phyloP scores from a whole-genome alignment of 2,888 invertebrate genomes.

The Mantis religiosa region DNA sequence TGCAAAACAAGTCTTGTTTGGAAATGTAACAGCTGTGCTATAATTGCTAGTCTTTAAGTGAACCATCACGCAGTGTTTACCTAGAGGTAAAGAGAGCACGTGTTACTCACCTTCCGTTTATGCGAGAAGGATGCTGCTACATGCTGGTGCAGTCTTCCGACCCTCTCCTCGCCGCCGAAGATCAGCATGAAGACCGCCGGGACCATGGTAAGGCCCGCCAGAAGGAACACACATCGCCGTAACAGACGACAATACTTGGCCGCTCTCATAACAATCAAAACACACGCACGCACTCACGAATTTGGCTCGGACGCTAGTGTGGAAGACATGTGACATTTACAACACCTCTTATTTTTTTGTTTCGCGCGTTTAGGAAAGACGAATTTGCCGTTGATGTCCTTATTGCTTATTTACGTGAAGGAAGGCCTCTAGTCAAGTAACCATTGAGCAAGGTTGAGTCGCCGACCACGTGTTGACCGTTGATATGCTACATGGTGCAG shows the following conservation, averaged over 20 bases:
- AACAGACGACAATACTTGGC: conserved; percentile 5
- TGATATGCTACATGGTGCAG: neutral
- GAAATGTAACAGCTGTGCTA: too few species aligned
- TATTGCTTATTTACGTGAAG: neutral
- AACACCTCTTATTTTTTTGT: too few species aligned
- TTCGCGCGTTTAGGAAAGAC: neutral
- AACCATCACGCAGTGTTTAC: too few species aligned
- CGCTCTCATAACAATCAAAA: neutral
- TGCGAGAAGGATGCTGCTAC: neutral
- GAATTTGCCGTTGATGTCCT: neutral
- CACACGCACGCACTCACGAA: neutral
- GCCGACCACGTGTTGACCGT: neutral
- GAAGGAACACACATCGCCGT: conserved; percentile 11
- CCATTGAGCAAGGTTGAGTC: conserved; percentile 11
- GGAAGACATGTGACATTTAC: neutral
- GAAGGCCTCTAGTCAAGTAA: conserved; percentile 11
- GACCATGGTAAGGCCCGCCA: conserved; percentile 5
- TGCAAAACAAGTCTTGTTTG: too few species aligned
- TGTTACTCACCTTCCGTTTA: neutral
- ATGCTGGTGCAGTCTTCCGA: conserved; percentile 4
- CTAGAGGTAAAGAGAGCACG: neutral
- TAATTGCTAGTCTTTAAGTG: too few species aligned
- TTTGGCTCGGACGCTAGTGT: neutral
- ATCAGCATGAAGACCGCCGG: conserved; percentile 10
- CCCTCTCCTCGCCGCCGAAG: neutral